Percentiles rank a stretch among this genome's conserved stretches.
phyloP scores from a whole-genome alignment of 2,113 vertebrate genomes.

The Catharus bicknelli region DNA sequence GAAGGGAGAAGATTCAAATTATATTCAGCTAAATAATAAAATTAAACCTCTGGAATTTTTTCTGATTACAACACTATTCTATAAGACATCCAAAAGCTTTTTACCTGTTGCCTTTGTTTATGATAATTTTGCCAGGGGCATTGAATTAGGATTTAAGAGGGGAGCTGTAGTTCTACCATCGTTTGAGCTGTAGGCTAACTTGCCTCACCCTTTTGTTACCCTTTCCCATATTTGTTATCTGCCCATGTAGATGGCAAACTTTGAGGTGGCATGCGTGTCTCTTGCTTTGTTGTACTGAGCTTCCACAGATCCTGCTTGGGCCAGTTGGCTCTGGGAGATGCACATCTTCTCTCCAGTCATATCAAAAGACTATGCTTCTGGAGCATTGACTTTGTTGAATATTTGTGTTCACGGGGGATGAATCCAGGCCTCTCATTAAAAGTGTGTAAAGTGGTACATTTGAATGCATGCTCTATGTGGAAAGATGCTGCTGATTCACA shows the following conservation, averaged over 20 bases:
- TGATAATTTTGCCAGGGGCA: neutral
- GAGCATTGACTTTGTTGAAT: neutral
- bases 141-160: neutral
- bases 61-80: neutral
- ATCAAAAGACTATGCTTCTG: neutral
- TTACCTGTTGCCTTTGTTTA: neutral
- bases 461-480: neutral
- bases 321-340: neutral
- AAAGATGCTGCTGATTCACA: neutral
- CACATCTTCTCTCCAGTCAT: neutral
- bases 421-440: neutral
- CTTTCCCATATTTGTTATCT: neutral
- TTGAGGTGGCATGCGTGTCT: neutral
- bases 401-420: neutral
- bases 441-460: neutral
- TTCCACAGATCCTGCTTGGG: neutral
- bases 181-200: neutral
- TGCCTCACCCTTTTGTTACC: neutral
- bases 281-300: neutral
- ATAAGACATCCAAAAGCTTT: neutral
- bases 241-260: neutral
- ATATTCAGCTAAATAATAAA: neutral
- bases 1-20: neutral
- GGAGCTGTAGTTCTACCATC: neutral
- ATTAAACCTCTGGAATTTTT: neutral